phyloP scores from a whole-genome alignment of 2,888 invertebrate species.

The Endomychus coccineus region DNA sequence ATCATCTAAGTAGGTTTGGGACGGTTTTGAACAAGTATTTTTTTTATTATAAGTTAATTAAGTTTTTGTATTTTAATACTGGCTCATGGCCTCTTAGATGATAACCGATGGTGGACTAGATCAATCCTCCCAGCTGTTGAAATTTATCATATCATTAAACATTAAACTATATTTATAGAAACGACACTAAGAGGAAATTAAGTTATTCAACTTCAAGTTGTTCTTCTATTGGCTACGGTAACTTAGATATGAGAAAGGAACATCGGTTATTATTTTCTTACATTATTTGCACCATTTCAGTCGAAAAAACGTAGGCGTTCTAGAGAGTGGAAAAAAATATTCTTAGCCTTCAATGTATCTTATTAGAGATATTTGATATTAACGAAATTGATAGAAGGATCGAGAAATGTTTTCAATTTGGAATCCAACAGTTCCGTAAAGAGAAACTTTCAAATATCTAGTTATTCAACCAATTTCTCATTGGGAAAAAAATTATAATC shows the following conservation, averaged over 20 bases:
- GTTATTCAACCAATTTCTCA: too few relatives aligned
- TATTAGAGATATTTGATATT: too few relatives aligned
- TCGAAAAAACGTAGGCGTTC: not conserved
- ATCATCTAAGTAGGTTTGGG: constrained; percentile 37
- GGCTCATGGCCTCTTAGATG: constrained; percentile 39
- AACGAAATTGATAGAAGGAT: too few relatives aligned
- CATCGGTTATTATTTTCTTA: constrained; percentile 8
- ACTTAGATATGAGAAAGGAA: constrained; percentile 18
- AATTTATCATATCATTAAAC: too few relatives aligned
- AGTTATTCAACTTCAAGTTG: too few relatives aligned
- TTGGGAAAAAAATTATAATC: too few relatives aligned
- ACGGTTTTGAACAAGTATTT: constrained; percentile 42
- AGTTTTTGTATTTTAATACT: constrained; percentile 33
- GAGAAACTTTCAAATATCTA: too few relatives aligned
- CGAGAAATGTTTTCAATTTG: too few relatives aligned
- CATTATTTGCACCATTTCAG: constrained; percentile 6
- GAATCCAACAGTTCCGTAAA: too few relatives aligned
- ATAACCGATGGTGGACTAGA: constrained; percentile 41
- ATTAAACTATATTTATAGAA: too few relatives aligned
- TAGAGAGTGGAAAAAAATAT: not conserved
- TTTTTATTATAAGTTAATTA: constrained; percentile 23
- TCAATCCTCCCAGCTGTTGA: constrained; percentile 35
- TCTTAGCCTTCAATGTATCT: too few relatives aligned
- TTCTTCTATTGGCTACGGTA: constrained; percentile 19
- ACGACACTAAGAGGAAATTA: too few relatives aligned